Percentiles rank a stretch among this genome's conserved stretches.
These are phyloP conservation scores for Sycobia sp. DNA, from an alignment of 1,140 invertebrate species.

Conservation along the genomic window DNA sequence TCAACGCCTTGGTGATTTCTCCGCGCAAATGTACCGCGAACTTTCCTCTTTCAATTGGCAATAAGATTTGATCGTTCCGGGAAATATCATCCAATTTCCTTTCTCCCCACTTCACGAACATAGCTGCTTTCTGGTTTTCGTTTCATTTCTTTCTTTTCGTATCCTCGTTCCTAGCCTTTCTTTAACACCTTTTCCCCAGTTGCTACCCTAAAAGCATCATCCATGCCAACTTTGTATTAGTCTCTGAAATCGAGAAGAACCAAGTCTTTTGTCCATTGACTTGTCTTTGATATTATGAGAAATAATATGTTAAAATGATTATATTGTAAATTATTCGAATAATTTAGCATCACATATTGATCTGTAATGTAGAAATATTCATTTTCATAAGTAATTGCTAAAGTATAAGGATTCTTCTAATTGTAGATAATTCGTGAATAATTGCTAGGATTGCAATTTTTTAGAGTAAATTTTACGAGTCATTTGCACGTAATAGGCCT, in stretches of 20 bases:
- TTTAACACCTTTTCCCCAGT: constrained; percentile 16
- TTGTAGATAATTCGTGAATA: no score
- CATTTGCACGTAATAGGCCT: no score
- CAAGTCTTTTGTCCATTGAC: constrained; percentile 14
- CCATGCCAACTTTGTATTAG: constrained; percentile 36
- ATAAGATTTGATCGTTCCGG: constrained; percentile 60
- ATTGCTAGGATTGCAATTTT: no score
- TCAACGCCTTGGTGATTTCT: constrained; percentile 45
- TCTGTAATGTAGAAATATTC: no score
- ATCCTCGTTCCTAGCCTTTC: constrained; percentile 7
- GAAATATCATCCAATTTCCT: constrained; percentile 61
- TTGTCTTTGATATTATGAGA: no score
- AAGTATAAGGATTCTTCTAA: no score
- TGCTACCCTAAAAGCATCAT: background rate
- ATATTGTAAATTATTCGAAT: no score
- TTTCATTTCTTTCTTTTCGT: constrained; percentile 22
- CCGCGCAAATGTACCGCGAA: constrained; percentile 53
- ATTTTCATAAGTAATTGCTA: no score
- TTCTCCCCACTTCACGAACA: constrained; percentile 41
- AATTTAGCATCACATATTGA: no score
- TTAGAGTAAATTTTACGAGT: no score
- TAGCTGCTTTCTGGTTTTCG: no score
- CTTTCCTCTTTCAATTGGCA: constrained; percentile 59
- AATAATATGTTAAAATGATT: no score
- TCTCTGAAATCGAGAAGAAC: constrained; percentile 24